Evolutionary conservation across 2,113 vertebrate species (phyloP).

Genomic region (Zingel zingel): DNA sequence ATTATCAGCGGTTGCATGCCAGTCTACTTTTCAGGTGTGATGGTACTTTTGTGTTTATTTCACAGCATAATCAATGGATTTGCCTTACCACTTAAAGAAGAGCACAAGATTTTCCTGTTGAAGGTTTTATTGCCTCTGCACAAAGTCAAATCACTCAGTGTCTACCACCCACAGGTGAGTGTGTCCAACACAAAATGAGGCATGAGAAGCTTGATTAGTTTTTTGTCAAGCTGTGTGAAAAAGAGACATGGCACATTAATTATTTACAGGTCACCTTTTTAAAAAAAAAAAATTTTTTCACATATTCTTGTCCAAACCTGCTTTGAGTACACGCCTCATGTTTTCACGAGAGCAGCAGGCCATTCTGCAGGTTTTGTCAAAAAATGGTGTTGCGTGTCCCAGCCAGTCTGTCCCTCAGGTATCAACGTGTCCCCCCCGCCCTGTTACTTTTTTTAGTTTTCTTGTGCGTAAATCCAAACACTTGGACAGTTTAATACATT

Average conservation of each 20-base stretch:
- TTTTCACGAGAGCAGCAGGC: not conserved
- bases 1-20: not conserved
- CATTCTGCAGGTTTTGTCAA: not conserved
- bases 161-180: constrained; percentile 96
- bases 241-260: not conserved
- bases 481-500: constrained; percentile 6
- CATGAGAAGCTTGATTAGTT: not conserved
- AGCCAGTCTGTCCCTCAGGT: constrained; percentile 23
- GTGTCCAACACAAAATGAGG: not conserved
- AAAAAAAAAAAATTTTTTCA: not conserved
- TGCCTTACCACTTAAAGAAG: constrained; percentile 99
- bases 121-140: constrained; percentile 98
- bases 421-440: not conserved
- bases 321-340: not conserved
- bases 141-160: constrained; percentile 99
- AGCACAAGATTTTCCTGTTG: constrained; percentile 98
- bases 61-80: constrained; percentile 98
- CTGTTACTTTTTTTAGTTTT: not conserved
- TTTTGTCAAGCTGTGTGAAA: not conserved
- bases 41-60: constrained; percentile 21
- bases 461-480: constrained; percentile 2
- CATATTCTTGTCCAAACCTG: constrained; percentile 29
- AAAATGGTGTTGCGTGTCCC: constrained; percentile 18
- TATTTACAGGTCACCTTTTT: not conserved
- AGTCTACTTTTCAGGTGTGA: not conserved